Evolutionary conservation across 2,888 invertebrate genomes (phyloP).

Genomic region (Agrilus mali): DNA sequence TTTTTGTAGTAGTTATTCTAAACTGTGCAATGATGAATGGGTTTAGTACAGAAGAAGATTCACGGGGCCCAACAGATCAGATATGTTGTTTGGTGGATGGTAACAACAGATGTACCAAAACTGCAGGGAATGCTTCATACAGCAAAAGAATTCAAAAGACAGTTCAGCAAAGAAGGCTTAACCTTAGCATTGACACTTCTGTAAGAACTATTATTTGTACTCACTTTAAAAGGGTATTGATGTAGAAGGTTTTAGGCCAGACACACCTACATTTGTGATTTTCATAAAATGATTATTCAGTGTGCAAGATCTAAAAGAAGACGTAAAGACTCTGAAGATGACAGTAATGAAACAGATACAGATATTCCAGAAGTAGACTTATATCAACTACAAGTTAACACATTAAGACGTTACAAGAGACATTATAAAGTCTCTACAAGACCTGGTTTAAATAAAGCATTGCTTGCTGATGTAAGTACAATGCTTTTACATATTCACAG

Average conservation of each 20-base stretch:
- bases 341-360: conserved; percentile 85
- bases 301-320: conserved; percentile 86
- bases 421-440: conserved; percentile 86
- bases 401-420: conserved; percentile 84
- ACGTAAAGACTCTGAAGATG: conserved; percentile 88
- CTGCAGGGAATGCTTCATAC: conserved; percentile 90
- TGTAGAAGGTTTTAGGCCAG: conserved; percentile 51
- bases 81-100: conserved; percentile 89
- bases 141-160: conserved; percentile 95
- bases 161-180: conserved; percentile 80
- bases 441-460: conserved; percentile 89
- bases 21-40: conserved; percentile 54
- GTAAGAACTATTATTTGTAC: conserved; percentile 35
- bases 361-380: conserved; percentile 89
- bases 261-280: conserved; percentile 94
- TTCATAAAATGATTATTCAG: conserved; percentile 91
- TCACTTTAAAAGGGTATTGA: neutral
- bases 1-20: neutral
- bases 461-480: conserved; percentile 86
- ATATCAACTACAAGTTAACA: conserved; percentile 85
- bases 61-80: conserved; percentile 75
- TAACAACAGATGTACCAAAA: conserved; percentile 71
- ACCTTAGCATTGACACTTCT: conserved; percentile 71
- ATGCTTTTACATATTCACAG: conserved; percentile 8
- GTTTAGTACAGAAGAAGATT: conserved; percentile 85